Conservation (phyloP, 2,113 vertebrate genomes). For the Peromyscus polionotus region DNA sequence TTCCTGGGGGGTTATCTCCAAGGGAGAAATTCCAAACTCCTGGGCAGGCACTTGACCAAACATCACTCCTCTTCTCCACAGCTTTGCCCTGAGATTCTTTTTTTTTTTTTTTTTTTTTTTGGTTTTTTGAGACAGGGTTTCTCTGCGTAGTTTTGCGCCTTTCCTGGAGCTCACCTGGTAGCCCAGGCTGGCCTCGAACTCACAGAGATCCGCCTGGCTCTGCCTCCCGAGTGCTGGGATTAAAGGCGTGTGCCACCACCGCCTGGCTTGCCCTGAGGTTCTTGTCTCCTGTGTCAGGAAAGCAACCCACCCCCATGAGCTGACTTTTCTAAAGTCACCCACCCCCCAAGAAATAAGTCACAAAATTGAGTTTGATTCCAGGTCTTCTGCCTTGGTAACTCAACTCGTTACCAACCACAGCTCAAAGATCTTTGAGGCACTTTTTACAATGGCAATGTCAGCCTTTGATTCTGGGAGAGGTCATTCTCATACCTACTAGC, state of each 20-base stretch:
- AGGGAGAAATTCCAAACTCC: neutral
- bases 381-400: neutral
- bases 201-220: too few relatives aligned
- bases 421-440: neutral
- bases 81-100: neutral
- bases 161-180: too few relatives aligned
- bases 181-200: too few relatives aligned
- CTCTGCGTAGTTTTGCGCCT: too few relatives aligned
- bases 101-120: too few relatives aligned
- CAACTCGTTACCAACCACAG: neutral
- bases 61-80: neutral
- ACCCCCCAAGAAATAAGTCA: neutral
- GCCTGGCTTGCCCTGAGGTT: too few relatives aligned
- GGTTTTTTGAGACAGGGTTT: too few relatives aligned
- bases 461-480: neutral
- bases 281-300: conserved; percentile 6
- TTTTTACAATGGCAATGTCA: neutral
- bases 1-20: neutral
- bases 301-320: neutral
- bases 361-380: neutral
- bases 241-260: too few relatives aligned
- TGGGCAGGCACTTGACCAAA: neutral
- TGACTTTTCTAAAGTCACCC: neutral
- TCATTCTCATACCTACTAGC: neutral
- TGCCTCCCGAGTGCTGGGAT: too few relatives aligned